phyloP scores from a whole-genome alignment of 2,113 vertebrate species.

The Corynorhinus townsendii region DNA sequence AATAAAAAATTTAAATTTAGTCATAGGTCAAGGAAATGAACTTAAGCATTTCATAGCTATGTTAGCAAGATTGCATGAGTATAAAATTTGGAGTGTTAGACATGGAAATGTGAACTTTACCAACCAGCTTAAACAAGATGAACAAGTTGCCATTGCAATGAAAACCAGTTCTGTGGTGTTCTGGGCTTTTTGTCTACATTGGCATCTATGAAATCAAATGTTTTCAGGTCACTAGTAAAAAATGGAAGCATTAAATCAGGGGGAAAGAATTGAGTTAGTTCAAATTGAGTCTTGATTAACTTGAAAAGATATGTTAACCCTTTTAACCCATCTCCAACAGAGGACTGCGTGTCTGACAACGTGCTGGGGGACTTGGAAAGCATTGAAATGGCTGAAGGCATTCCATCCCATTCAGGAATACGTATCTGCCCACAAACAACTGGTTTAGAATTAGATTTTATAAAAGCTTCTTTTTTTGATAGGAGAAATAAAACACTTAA shows the following conservation, averaged over 20 bases:
- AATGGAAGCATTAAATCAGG: conserved; percentile 66
- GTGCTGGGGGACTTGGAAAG: conserved; percentile 25
- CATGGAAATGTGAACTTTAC: not conserved
- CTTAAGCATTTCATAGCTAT: not conserved
- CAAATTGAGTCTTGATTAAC: conserved; percentile 64
- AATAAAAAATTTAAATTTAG: conserved; percentile 2
- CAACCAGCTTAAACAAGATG: not conserved
- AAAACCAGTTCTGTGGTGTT: not conserved
- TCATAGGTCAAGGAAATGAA: conserved; percentile 30
- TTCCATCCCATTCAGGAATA: conserved; percentile 28
- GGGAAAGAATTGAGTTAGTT: conserved; percentile 57
- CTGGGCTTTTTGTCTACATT: not conserved
- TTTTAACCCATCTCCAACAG: conserved; percentile 50
- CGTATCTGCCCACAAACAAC: not conserved
- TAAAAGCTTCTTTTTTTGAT: conserved; percentile 24
- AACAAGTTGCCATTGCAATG: not conserved
- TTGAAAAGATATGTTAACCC: conserved; percentile 67
- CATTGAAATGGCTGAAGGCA: conserved; percentile 47
- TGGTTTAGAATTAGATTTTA: conserved; percentile 33
- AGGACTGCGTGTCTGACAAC: not conserved
- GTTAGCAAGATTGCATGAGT: not conserved
- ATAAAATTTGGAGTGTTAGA: not conserved
- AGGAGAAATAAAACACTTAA: conserved; percentile 51
- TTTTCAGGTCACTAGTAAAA: conserved; percentile 70
- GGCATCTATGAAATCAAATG: conserved; percentile 71